These are phyloP conservation scores for Megastigmus dorsalis DNA, from an alignment of 2,888 invertebrate species.

Conservation along the genomic window DNA sequence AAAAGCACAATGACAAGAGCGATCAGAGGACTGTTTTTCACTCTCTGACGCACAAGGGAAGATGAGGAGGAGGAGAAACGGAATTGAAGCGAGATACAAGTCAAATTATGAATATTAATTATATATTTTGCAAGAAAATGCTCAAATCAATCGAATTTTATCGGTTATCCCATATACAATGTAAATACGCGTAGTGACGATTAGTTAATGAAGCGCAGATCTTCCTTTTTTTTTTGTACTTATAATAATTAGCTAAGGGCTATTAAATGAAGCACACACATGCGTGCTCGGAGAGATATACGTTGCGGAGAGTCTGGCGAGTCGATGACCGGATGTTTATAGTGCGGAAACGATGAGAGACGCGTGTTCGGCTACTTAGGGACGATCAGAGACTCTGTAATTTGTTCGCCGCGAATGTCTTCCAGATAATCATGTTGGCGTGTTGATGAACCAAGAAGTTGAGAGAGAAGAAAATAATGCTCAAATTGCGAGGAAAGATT, in stretches of 20 bases:
- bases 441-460: background rate
- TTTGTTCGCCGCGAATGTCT: conserved; percentile 50
- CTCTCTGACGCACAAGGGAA: too few relatives aligned
- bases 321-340: conserved; percentile 16
- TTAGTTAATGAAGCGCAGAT: conserved; percentile 56
- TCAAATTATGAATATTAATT: background rate
- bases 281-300: conserved; percentile 1
- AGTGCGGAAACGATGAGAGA: background rate
- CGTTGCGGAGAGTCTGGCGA: conserved; percentile 15
- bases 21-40: too few relatives aligned
- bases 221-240: conserved; percentile 37
- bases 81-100: background rate
- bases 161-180: conserved; percentile 57
- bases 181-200: conserved; percentile 68
- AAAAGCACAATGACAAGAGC: background rate
- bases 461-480: conserved; percentile 18
- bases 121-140: conserved; percentile 57
- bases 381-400: conserved; percentile 28
- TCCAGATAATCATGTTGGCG: conserved; percentile 37
- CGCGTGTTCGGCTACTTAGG: conserved; percentile 22
- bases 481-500: background rate
- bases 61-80: background rate
- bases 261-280: background rate
- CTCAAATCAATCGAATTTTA: conserved; percentile 66
- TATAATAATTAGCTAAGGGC: conserved; percentile 48